phyloP scores from a whole-genome alignment of 2,888 invertebrate species.

The Trichopria drosophilae region DNA sequence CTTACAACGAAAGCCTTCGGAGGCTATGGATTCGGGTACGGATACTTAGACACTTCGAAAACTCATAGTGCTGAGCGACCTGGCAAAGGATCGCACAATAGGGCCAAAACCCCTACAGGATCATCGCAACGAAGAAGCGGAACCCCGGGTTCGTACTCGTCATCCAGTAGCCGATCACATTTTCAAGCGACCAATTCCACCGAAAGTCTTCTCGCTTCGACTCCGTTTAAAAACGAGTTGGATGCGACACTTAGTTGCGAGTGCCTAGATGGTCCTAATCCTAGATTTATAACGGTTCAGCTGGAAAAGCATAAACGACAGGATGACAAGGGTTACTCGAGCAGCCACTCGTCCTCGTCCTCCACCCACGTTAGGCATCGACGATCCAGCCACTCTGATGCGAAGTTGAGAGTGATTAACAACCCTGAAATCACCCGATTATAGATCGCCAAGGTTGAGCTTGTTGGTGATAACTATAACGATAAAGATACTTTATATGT shows the following conservation, averaged over 20 bases:
- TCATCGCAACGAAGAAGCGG: constrained; percentile 60
- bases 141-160: constrained; percentile 59
- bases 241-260: constrained; percentile 75
- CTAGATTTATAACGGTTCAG: constrained; percentile 43
- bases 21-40: constrained; percentile 85
- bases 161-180: constrained; percentile 58
- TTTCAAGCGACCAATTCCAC: constrained; percentile 77
- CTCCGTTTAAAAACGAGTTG: constrained; percentile 67
- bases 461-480: constrained; percentile 10
- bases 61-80: constrained; percentile 56
- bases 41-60: constrained; percentile 72
- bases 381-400: constrained; percentile 53
- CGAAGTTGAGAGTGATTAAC: constrained; percentile 52
- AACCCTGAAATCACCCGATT: constrained; percentile 52
- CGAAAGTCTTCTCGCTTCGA: constrained; percentile 70
- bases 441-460: constrained; percentile 34
- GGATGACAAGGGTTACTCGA: constrained; percentile 41
- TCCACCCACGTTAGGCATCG: constrained; percentile 47
- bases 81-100: constrained; percentile 61
- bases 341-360: constrained; percentile 30
- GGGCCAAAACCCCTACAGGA: constrained; percentile 63
- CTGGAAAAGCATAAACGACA: constrained; percentile 50
- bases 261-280: constrained; percentile 62
- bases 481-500: constrained; percentile 9
- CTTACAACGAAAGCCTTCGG: constrained; percentile 83